Conservation (phyloP, 2,888 invertebrate genomes). For the Andricus curvator region DNA sequence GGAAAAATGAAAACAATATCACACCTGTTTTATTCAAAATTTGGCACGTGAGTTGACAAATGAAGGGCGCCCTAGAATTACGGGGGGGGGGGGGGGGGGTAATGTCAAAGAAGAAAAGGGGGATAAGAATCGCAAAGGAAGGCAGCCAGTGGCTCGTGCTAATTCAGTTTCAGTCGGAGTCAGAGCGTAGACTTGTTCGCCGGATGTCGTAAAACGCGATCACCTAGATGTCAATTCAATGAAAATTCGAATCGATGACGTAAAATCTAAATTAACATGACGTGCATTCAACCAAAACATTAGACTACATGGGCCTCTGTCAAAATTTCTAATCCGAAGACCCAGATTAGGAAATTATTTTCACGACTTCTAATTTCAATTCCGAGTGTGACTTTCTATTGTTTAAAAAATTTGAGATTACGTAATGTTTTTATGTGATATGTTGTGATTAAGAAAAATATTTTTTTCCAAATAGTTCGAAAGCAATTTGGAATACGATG, state of each 20-base stretch:
- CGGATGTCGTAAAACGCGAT: conserved; percentile 29
- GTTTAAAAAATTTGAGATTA: background rate
- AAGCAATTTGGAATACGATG: background rate
- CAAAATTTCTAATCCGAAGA: background rate
- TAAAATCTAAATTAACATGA: background rate
- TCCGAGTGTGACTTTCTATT: background rate
- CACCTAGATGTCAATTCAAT: conserved; percentile 34
- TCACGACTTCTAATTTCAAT: background rate
- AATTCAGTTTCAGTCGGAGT: conserved; percentile 70
- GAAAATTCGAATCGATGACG: conserved; percentile 14
- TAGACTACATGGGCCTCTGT: background rate
- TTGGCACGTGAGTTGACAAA: background rate
- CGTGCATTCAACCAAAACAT: background rate
- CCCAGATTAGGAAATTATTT: background rate
- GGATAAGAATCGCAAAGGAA: conserved; percentile 58
- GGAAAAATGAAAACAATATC: no score
- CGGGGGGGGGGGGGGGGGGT: conserved; percentile 40
- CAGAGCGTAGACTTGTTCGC: conserved; percentile 58
- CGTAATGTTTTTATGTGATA: background rate
- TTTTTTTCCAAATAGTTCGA: background rate
- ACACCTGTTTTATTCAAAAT: background rate
- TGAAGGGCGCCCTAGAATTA: background rate
- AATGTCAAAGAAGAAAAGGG: conserved; percentile 41
- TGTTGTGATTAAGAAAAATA: background rate
- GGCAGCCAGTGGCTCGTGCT: conserved; percentile 68